phyloP scores from a whole-genome alignment of 1,140 invertebrate species.

The Rhopalosiphum maidis region DNA sequence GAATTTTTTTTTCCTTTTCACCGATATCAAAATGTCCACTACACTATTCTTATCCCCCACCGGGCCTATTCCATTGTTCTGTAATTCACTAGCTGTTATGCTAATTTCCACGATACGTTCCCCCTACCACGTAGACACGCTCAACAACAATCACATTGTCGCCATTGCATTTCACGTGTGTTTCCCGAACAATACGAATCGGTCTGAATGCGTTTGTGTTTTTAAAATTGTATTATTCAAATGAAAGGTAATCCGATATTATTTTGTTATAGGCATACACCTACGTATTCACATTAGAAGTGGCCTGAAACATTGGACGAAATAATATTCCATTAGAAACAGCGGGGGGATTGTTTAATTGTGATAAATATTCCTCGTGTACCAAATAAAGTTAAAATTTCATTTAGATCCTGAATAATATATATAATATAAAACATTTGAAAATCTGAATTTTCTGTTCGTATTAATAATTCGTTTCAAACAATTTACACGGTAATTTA shows the following conservation, averaged over 20 bases:
- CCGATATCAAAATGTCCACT: slow-evolving; percentile 25
- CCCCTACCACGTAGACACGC: not conserved
- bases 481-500: no score
- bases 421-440: not conserved
- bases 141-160: slow-evolving; percentile 33
- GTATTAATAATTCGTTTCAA: not conserved
- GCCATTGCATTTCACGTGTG: slow-evolving; percentile 34
- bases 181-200: slow-evolving; percentile 14
- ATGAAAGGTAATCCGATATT: slow-evolving; percentile 27
- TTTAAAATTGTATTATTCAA: not conserved
- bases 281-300: not conserved
- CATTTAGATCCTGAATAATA: not conserved
- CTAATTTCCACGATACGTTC: not conserved
- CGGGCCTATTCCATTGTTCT: not conserved
- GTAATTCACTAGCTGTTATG: not conserved
- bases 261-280: not conserved
- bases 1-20: not conserved
- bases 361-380: not conserved
- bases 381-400: not conserved
- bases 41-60: not conserved
- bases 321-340: not conserved
- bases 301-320: not conserved
- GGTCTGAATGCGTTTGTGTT: not conserved
- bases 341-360: not conserved
- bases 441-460: not conserved